These are phyloP conservation scores for Dendroctonus ponderosae DNA, from an alignment of 1,140 invertebrate species.

Conservation along the genomic window DNA sequence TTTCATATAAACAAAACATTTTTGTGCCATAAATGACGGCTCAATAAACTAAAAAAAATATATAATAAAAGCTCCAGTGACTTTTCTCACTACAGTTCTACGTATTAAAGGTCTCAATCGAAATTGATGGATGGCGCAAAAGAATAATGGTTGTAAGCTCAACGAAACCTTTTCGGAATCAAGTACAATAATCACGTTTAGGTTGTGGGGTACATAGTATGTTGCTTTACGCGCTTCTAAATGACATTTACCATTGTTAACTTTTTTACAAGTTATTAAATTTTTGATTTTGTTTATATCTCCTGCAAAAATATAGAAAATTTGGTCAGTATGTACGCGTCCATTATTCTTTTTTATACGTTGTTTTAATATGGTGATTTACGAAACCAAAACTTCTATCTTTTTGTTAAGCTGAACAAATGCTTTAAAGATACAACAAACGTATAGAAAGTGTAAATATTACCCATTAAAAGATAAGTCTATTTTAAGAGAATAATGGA, in stretches of 20 bases:
- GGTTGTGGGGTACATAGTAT: no score
- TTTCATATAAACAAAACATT: no score
- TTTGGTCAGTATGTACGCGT: neutral
- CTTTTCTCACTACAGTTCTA: no score
- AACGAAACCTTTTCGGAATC: neutral
- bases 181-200: neutral
- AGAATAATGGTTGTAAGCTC: neutral
- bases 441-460: conserved; percentile 22
- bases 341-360: neutral
- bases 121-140: no score
- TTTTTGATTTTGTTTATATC: no score
- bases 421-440: conserved; percentile 27
- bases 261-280: no score
- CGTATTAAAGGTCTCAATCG: no score
- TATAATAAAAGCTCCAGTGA: no score
- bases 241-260: no score
- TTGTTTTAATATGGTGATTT: neutral
- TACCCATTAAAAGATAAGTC: conserved; percentile 18
- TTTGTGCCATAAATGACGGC: no score
- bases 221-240: no score
- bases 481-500: conserved; percentile 32
- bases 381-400: conserved; percentile 9
- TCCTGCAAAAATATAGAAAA: conserved; percentile 1
- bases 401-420: conserved; percentile 23
- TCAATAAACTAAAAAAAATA: no score